Evolutionary conservation across 2,797 vertebrate species (phyloP).

Genomic region (Synaphobranchus kaupii): DNA sequence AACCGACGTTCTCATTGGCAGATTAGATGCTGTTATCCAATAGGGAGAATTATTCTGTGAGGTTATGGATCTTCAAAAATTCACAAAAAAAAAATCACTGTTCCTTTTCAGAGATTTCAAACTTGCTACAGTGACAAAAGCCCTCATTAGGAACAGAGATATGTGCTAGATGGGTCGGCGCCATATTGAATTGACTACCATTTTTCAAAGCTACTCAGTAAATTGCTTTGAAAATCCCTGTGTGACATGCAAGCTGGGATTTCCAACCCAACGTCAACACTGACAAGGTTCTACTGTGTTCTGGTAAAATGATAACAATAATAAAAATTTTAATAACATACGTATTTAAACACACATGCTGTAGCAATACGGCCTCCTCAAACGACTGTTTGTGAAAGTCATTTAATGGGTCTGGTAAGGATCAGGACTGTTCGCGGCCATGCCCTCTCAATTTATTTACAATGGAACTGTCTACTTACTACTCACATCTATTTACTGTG

Average conservation of each 20-base stretch:
- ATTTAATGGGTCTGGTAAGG: neutral
- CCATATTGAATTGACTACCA: no score
- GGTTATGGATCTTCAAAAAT: no score
- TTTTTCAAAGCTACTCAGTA: no score
- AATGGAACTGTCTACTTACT: neutral
- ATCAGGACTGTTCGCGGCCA: neutral
- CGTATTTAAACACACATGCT: no score
- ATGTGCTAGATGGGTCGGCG: no score
- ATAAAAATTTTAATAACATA: neutral
- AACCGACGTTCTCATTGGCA: no score
- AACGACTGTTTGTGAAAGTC: neutral
- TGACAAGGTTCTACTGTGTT: neutral
- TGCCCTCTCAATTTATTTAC: neutral
- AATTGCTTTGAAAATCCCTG: neutral
- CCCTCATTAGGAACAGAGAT: no score
- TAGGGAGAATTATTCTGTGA: no score
- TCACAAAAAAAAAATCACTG: no score
- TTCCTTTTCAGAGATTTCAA: no score
- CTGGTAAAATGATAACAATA: neutral
- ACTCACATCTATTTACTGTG: neutral
- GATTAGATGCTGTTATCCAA: no score
- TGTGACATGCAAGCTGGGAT: neutral
- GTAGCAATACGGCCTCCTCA: neutral
- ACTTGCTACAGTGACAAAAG: no score
- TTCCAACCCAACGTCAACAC: neutral